phyloP scores from a whole-genome alignment of 2,113 vertebrate species.

The Podarcis raffonei region DNA sequence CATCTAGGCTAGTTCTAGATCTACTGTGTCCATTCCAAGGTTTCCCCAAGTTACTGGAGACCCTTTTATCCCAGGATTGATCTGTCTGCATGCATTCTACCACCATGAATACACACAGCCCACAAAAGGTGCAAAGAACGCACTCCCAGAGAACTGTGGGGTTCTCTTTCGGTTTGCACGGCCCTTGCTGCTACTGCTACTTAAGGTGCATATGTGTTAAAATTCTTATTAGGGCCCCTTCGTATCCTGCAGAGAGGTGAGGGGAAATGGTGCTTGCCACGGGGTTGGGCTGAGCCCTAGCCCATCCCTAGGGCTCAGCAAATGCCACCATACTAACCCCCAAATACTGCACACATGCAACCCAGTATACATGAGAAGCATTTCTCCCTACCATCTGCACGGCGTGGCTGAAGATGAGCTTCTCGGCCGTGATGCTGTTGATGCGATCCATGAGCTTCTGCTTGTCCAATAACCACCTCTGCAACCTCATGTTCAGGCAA shows the following conservation, averaged over 20 bases:
- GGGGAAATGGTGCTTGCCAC: not conserved
- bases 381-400: slow-evolving; percentile 86
- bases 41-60: not conserved
- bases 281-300: too few species aligned
- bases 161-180: not conserved
- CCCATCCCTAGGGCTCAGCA: not conserved
- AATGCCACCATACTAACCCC: not conserved
- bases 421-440: slow-evolving; percentile 90
- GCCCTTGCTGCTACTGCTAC: not conserved
- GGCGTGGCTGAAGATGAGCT: slow-evolving; percentile 90
- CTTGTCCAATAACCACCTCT: slow-evolving; percentile 92
- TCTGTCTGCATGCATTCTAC: not conserved
- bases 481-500: slow-evolving; percentile 86
- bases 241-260: too few species aligned
- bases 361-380: too few species aligned
- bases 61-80: not conserved
- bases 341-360: too few species aligned
- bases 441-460: slow-evolving; percentile 94
- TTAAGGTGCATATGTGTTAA: too few species aligned
- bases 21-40: not conserved
- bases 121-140: not conserved
- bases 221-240: not conserved
- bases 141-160: not conserved
- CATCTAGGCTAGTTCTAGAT: not conserved
- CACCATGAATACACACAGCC: not conserved